Percentiles rank a stretch among this genome's conserved stretches.
These are phyloP conservation scores for Anas platyrhynchos DNA, from an alignment of 2,113 vertebrate genomes.

Conservation along the genomic window DNA sequence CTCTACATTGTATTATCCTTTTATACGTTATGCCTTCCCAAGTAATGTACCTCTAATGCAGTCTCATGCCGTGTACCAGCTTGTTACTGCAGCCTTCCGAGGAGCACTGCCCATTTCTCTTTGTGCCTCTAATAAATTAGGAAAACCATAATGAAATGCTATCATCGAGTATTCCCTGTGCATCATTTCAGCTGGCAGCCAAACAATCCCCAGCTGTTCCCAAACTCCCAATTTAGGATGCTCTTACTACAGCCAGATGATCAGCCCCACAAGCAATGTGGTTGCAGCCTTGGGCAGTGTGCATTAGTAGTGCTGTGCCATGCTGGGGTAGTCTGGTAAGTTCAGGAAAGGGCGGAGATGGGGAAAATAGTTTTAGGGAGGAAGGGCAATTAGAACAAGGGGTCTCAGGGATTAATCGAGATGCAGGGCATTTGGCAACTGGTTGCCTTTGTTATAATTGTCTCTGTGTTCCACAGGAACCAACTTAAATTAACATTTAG, in stretches of 20 bases:
- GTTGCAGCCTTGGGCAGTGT: not conserved
- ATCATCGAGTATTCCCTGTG: not conserved
- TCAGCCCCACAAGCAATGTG: not conserved
- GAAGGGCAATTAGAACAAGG: not conserved
- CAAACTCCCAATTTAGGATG: not conserved
- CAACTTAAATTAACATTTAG: not conserved
- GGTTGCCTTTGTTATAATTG: not conserved
- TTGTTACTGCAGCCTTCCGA: not conserved
- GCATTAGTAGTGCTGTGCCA: not conserved
- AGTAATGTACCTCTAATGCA: not conserved
- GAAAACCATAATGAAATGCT: conserved; percentile 30
- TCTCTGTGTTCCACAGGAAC: not conserved
- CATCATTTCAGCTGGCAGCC: not conserved
- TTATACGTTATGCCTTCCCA: not conserved
- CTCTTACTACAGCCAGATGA: not conserved
- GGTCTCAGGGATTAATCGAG: not conserved
- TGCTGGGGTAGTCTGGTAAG: not conserved
- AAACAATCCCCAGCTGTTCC: not conserved
- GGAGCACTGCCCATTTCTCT: not conserved
- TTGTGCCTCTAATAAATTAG: conserved; percentile 3
- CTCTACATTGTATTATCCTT: not conserved
- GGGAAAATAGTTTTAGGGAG: not conserved
- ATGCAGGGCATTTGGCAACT: not conserved
- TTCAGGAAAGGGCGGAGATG: not conserved
- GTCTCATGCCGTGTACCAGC: not conserved